Percentiles rank a stretch among this genome's conserved stretches.
Conservation (phyloP, 2,797 vertebrate species). For the Labeo calbasu region DNA sequence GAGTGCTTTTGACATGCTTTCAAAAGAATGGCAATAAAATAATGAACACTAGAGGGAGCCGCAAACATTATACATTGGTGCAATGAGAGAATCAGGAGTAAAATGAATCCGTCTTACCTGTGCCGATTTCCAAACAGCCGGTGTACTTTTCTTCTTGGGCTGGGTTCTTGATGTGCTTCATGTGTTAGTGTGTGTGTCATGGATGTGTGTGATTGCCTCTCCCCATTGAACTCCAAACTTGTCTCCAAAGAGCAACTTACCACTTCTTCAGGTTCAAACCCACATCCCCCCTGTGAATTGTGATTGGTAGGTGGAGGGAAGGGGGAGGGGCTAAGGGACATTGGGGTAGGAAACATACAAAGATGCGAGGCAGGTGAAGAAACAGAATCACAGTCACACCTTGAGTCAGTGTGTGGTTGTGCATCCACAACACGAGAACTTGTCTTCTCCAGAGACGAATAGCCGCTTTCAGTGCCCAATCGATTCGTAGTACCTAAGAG, state of each 20-base stretch:
- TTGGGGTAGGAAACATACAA: conserved; percentile 17
- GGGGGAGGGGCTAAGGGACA: conserved; percentile 4
- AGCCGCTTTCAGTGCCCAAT: conserved; percentile 60
- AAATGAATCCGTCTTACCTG: conserved; percentile 45
- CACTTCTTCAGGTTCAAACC: background rate
- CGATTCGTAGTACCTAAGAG: background rate
- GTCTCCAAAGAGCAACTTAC: background rate
- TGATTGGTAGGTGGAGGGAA: background rate
- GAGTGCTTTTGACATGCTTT: background rate
- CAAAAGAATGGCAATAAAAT: background rate
- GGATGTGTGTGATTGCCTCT: conserved; percentile 15
- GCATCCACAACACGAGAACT: conserved; percentile 25
- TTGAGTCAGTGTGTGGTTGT: conserved; percentile 34
- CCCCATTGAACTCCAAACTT: conserved; percentile 24
- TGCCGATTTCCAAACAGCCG: conserved; percentile 48
- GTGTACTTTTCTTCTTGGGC: conserved; percentile 50
- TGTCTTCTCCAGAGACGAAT: conserved; percentile 60
- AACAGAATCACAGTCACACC: conserved; percentile 45
- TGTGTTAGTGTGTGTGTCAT: conserved; percentile 30
- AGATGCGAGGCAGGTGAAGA: background rate
- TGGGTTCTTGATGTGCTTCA: conserved; percentile 46
- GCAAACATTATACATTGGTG: background rate
- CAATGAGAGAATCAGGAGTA: background rate
- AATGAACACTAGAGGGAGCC: conserved; percentile 22
- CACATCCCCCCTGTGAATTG: background rate